Evolutionary conservation across 2,113 vertebrate species (phyloP), one percentile per base, ranked within the genome.

Genomic region (Nettapus auritus): DNA sequence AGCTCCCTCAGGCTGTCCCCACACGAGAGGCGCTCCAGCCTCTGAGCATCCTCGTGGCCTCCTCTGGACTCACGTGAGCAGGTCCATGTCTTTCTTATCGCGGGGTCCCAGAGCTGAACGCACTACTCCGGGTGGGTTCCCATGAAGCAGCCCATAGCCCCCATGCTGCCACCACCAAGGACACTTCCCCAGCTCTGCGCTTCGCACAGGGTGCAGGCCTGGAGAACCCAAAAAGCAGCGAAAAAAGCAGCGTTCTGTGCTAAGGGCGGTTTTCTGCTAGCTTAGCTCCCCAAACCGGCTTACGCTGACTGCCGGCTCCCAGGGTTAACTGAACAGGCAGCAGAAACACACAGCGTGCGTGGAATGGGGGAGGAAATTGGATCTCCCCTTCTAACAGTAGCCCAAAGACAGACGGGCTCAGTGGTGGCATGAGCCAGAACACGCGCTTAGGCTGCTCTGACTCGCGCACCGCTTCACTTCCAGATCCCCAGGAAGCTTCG

Each of bases 371-470:
- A n/a, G 21, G 59, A 36, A 22, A 52, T 50, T 4, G n/a, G 9
- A 28, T 5, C 56, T 13, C 8, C 60, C 62, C 57, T 55, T 22
- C 3, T 26, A 70, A 6, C 8, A 13, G 31, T 62, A 40, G 60
- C 3, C 21, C 26, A 14, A 33, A n/a, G n/a, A 63, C 0, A 20
- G 9, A 25, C 3, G 31, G 44, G 36, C 36, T 56, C 33, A 6
- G 33, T 3, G 19, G 34, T 1, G 3, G 2, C 55, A 3, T 2
- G 4, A 5, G 9, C 33, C 68, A 26, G 6, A 11, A 23, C 59
- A 9, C 2, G 6, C 42, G 4, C 33, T 8, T 0, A 0, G 14
- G 8, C 22, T 18, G 36, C 3, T 34, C 48, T 3, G 53, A 3
- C 25, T 6, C 8, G 18, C 63, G 29, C 9, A 14, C 33, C 33